A percentile compares a stretch with the other conserved stretches of the same genome.
These are phyloP conservation scores for Ditylenchus weischeri DNA, from an alignment of 2,888 invertebrate species.

Conservation along the genomic window DNA sequence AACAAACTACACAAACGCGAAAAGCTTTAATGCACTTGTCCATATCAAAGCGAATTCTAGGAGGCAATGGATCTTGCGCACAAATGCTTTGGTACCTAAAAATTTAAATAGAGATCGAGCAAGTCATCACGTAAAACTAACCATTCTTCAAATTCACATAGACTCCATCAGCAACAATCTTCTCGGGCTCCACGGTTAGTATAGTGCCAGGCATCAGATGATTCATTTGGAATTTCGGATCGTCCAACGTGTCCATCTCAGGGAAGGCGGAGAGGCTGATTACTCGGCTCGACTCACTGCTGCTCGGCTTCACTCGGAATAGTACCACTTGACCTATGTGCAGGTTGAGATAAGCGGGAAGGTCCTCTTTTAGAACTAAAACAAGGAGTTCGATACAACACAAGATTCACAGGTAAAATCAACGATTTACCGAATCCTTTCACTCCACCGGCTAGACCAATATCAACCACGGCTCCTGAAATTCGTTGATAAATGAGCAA, in stretches of 20 bases:
- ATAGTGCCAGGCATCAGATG: slow-evolving; percentile 55
- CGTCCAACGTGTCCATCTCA: slow-evolving; percentile 34
- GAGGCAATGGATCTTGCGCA: slow-evolving; percentile 47
- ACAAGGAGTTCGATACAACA: too few species aligned
- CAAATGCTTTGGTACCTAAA: slow-evolving; percentile 44
- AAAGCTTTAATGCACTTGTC: slow-evolving; percentile 42
- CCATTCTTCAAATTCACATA: slow-evolving; percentile 50
- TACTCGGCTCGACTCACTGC: slow-evolving; percentile 35
- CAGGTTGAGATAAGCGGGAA: slow-evolving; percentile 32
- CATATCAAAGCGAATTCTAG: slow-evolving; percentile 48
- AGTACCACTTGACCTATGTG: slow-evolving; percentile 47
- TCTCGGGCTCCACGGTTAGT: slow-evolving; percentile 46
- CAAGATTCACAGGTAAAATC: too few species aligned
- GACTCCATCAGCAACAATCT: slow-evolving; percentile 39
- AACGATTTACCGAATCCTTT: slow-evolving; percentile 25
- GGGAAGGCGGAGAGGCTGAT: slow-evolving; percentile 43
- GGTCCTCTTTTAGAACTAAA: too few species aligned
- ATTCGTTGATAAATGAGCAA: too few species aligned
- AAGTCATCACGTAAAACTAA: slow-evolving; percentile 20
- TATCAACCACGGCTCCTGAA: slow-evolving; percentile 49
- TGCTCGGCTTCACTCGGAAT: slow-evolving; percentile 37
- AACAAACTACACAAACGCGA: slow-evolving; percentile 47
- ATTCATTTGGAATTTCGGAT: slow-evolving; percentile 38
- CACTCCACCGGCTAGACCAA: slow-evolving; percentile 41
- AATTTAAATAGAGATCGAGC: not conserved